Conservation (phyloP, 2,113 vertebrate genomes). For the Dipodomys spectabilis region DNA sequence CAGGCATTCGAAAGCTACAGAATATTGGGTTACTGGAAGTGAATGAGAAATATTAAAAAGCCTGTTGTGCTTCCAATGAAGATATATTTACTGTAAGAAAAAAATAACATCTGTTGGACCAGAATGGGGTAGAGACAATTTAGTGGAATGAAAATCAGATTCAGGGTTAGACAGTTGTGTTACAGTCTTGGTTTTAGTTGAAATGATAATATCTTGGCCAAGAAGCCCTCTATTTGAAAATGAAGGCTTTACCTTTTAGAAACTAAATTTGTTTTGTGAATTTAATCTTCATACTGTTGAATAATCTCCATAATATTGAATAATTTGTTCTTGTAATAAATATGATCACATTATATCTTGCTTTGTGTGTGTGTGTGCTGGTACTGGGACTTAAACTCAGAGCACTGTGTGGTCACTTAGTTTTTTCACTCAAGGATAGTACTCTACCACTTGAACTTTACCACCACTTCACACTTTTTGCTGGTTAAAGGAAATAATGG, state of each 20-base stretch:
- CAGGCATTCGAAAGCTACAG: conserved; percentile 48
- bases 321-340: background rate
- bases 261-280: background rate
- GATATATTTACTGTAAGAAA: too few relatives aligned
- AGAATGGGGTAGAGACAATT: background rate
- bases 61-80: background rate
- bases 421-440: too few relatives aligned
- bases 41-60: background rate
- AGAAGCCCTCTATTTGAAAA: background rate
- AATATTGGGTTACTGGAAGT: conserved; percentile 37
- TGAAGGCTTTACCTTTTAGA: background rate
- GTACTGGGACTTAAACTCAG: too few relatives aligned
- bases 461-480: too few relatives aligned
- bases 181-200: background rate
- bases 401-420: too few relatives aligned
- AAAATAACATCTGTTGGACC: background rate
- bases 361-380: background rate
- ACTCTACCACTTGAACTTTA: too few relatives aligned
- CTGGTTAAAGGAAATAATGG: too few relatives aligned
- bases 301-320: too few relatives aligned
- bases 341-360: background rate
- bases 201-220: background rate
- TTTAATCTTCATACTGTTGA: background rate
- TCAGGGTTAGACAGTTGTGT: background rate
- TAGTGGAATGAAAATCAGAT: background rate